Percentiles rank a stretch among this genome's conserved stretches.
Conservation (phyloP, 1,140 invertebrate species). For the Druon quercuslanigerum region DNA sequence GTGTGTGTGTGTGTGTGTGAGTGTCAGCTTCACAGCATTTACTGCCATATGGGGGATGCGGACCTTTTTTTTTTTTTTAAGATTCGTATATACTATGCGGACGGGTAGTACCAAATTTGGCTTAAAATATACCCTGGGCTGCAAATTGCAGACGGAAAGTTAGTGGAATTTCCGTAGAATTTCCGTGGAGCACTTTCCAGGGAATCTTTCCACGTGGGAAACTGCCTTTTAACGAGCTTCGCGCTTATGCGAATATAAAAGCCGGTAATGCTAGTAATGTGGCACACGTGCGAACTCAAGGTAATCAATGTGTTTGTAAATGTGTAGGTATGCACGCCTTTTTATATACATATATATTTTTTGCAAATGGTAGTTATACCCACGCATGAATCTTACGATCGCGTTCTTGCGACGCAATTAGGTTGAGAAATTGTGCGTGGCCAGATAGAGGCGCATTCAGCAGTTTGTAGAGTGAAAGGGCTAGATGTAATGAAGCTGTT, state of each 20-base stretch:
- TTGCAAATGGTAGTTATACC: not conserved
- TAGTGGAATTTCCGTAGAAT: too few relatives aligned
- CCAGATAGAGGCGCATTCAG: constrained; percentile 32
- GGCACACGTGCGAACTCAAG: constrained; percentile 15
- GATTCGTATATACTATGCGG: too few relatives aligned
- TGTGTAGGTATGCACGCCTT: constrained; percentile 4
- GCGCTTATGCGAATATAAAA: not conserved
- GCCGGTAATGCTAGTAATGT: constrained; percentile 6
- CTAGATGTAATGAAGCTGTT: constrained; percentile 13
- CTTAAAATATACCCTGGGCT: too few relatives aligned
- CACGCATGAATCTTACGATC: constrained; percentile 33
- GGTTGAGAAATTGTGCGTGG: constrained; percentile 35
- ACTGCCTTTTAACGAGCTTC: constrained; percentile 12
- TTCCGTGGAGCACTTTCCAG: not conserved
- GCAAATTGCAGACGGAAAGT: too few relatives aligned
- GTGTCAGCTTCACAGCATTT: too few relatives aligned
- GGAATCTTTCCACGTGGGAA: too few relatives aligned
- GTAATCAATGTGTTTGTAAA: constrained; percentile 4
- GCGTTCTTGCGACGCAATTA: constrained; percentile 33
- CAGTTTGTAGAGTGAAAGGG: constrained; percentile 45
- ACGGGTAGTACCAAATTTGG: too few relatives aligned
- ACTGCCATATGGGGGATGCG: too few relatives aligned
- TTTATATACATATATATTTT: not conserved
- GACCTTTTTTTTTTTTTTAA: too few relatives aligned
- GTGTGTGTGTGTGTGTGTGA: too few relatives aligned